Evolutionary conservation across 2,113 vertebrate genomes (phyloP).

Genomic region (Machaerirhynchus nigripectus): DNA sequence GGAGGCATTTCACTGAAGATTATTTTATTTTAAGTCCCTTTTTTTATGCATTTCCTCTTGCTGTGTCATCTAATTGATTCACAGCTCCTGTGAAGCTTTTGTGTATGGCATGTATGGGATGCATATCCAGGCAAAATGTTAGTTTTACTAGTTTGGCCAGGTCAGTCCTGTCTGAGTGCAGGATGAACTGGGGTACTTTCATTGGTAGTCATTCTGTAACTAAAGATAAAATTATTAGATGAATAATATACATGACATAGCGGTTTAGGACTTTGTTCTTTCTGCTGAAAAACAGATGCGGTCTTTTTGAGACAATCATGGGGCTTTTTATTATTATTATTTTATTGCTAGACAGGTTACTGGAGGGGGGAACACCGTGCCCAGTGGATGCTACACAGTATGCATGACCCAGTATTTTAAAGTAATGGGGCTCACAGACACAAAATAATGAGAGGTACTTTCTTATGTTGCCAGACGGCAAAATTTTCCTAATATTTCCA

Average conservation of each 20-base stretch:
- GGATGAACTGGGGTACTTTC: background rate
- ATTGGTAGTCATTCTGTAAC: background rate
- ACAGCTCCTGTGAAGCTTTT: conserved; percentile 1
- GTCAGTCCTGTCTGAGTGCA: background rate
- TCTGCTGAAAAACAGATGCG: background rate
- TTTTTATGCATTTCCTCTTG: conserved; percentile 31
- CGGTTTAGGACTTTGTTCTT: background rate
- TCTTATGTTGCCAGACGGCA: background rate
- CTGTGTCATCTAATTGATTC: conserved; percentile 54
- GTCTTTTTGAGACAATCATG: background rate
- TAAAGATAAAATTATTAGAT: background rate
- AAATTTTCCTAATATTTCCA: background rate
- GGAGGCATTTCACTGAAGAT: conserved; percentile 43
- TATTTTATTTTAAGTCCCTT: conserved; percentile 50
- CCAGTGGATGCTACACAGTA: background rate
- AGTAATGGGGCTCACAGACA: background rate
- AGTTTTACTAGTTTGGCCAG: background rate
- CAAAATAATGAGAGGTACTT: background rate
- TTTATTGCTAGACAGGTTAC: background rate
- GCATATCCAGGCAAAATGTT: background rate
- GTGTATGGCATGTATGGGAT: background rate
- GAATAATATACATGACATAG: background rate
- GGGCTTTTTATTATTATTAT: background rate
- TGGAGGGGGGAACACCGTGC: background rate
- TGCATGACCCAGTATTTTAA: background rate